phyloP scores from a whole-genome alignment of 1,140 invertebrate species.

The Drosophila subobscura region DNA sequence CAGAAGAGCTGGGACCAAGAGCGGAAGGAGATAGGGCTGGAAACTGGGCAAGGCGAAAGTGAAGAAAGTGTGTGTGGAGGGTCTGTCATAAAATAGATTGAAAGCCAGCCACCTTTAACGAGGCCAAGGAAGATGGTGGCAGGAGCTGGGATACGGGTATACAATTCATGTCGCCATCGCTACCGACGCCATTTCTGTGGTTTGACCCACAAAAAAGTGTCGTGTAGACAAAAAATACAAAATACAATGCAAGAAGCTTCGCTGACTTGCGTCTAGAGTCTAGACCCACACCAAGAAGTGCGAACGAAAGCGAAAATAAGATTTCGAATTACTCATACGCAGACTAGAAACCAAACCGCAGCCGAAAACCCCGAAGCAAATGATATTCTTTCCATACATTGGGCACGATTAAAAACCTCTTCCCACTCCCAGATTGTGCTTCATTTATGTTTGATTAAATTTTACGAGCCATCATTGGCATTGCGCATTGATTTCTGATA shows the following conservation, averaged over 20 bases:
- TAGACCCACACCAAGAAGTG: slow-evolving; percentile 17
- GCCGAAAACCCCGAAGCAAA: background rate
- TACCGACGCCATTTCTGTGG: slow-evolving; percentile 57
- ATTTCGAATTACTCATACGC: slow-evolving; percentile 61
- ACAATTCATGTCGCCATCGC: slow-evolving; percentile 44
- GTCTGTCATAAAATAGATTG: slow-evolving; percentile 68
- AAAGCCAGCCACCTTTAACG: slow-evolving; percentile 38
- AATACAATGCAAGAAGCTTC: slow-evolving; percentile 2
- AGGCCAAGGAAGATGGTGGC: background rate
- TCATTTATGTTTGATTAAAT: too few species aligned
- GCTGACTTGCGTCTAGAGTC: slow-evolving; percentile 9
- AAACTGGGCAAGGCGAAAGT: background rate
- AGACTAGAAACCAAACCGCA: slow-evolving; percentile 4
- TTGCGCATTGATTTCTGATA: too few species aligned
- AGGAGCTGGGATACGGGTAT: slow-evolving; percentile 8
- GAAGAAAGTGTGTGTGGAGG: slow-evolving; percentile 12
- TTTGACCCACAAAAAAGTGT: slow-evolving; percentile 73
- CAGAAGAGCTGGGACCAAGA: too few species aligned
- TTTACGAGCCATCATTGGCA: too few species aligned
- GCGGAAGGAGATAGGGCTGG: too few species aligned
- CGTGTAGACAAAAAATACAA: slow-evolving; percentile 32
- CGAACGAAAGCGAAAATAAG: background rate
- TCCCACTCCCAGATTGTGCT: too few species aligned
- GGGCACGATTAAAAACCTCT: too few species aligned
- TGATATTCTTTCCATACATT: too few species aligned